Percentiles rank a stretch among this genome's conserved stretches.
Conservation (phyloP, 2,888 invertebrate species). For the Hyposoter didymator region DNA sequence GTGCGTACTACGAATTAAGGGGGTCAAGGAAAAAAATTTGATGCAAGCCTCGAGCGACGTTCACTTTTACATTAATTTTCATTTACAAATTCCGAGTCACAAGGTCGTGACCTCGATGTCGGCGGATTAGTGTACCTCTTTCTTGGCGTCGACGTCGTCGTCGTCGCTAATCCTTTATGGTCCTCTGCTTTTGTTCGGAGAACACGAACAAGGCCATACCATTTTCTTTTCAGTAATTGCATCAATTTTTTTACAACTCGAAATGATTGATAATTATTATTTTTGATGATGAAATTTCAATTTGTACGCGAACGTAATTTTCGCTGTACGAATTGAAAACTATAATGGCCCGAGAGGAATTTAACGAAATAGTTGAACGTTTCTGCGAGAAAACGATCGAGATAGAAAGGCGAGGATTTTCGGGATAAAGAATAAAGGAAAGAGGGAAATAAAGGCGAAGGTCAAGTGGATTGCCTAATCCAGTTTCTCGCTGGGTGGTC, state of each 20-base stretch:
- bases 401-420: conserved; percentile 12
- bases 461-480: conserved; percentile 60
- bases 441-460: conserved; percentile 5
- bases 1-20: conserved; percentile 49
- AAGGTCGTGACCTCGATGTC: conserved; percentile 51
- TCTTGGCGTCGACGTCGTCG: neutral
- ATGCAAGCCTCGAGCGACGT: conserved; percentile 8
- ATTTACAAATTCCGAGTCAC: neutral
- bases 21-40: conserved; percentile 70
- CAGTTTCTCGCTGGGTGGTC: conserved; percentile 53
- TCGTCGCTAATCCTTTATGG: neutral
- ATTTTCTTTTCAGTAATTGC: neutral
- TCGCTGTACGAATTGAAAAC: neutral
- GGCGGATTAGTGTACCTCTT: neutral
- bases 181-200: neutral
- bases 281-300: neutral
- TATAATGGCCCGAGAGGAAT: neutral
- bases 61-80: conserved; percentile 17
- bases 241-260: neutral
- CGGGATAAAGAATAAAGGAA: conserved; percentile 23
- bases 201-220: neutral
- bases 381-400: neutral
- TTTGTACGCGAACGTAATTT: neutral
- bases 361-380: neutral
- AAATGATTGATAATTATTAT: neutral